Conservation (phyloP, 2,888 invertebrate genomes). For the Myopa tessellatipennis region DNA sequence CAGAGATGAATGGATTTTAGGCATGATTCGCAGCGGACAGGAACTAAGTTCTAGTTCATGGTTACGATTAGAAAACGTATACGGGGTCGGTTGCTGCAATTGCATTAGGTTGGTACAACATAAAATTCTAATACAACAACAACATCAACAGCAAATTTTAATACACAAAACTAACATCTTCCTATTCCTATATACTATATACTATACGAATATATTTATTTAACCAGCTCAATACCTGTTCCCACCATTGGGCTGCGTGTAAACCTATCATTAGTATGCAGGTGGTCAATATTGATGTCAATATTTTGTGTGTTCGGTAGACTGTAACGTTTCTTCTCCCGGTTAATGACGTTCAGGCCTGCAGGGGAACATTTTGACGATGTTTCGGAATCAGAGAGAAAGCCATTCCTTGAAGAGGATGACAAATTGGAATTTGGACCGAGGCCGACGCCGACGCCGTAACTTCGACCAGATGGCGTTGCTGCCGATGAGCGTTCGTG, state of each 20-base stretch:
- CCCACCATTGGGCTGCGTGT: constrained; percentile 55
- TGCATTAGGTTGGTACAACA: constrained; percentile 46
- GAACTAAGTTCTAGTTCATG: not conserved
- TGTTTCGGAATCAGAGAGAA: constrained; percentile 59
- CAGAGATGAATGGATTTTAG: not conserved
- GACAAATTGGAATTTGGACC: constrained; percentile 39
- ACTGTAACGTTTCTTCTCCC: constrained; percentile 66
- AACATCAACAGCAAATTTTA: constrained; percentile 18
- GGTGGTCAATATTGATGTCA: constrained; percentile 65
- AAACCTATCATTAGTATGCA: constrained; percentile 61
- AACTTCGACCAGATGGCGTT: constrained; percentile 18
- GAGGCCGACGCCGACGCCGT: constrained; percentile 15
- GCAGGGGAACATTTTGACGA: constrained; percentile 37
- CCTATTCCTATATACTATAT: not conserved
- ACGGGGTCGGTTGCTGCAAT: not conserved
- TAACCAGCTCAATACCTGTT: constrained; percentile 51
- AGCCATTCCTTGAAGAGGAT: constrained; percentile 49
- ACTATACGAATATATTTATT: too few relatives aligned
- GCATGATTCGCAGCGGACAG: not conserved
- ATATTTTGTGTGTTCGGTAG: constrained; percentile 63
- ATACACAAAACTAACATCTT: not conserved
- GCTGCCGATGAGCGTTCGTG: constrained; percentile 71
- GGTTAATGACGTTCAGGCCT: constrained; percentile 38
- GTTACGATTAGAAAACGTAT: not conserved
- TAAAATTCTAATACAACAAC: constrained; percentile 49